Base-by-base conservation (phyloP, 2,888 invertebrate species). In the Belgica antarctica region DNA sequence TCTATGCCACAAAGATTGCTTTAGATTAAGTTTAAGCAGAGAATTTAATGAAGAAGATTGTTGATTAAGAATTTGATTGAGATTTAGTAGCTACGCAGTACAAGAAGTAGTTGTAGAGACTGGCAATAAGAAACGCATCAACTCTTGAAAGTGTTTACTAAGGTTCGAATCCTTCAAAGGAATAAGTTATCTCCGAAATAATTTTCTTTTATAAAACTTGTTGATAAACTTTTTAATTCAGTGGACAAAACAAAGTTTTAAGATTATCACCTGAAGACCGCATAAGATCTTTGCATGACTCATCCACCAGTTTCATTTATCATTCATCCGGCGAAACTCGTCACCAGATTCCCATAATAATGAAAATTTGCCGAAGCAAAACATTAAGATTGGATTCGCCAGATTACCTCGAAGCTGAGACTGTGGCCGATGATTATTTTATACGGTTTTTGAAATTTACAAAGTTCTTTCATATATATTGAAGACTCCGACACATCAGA, bases 281-380 rank as follows among this genome's bases (percentile, higher is more conserved):
- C n/a, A n/a, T n/a, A n/a, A n/a, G n/a, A n/a, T n/a, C n/a, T n/a
- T n/a, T 52, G 12, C 59, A 24, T 65, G 65, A 65, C 24, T 65
- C 65, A 65, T 15, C 17, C 27, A 17, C 24, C n/a, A 62, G 24
- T 17, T 63, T 63, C 36, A 47, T 41, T 65, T 65, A 36, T 65
- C 65, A 65, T 65, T 65, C 65, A 47, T 19, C 47, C 47, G 36
- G 47, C 36, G 65, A 47, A 47, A 25, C 47, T 62, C 62, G 65
- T 65, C 65, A 27, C 10, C 47, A 65, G 65, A 46, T 65, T 65
- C 65, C 28, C 65, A 65, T 65, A 65, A 47, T 28, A 65, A 65
- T 65, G 65, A 28, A 41, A 41, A 41, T 63, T 65, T 47, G 22
- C 52, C 8, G 2, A 17, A 22, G 22, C 17, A 65, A 65, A 41